Percentiles rank a stretch among this genome's conserved stretches.
Conservation (phyloP, 1,140 invertebrate species). For the Chironomus tepperi region DNA sequence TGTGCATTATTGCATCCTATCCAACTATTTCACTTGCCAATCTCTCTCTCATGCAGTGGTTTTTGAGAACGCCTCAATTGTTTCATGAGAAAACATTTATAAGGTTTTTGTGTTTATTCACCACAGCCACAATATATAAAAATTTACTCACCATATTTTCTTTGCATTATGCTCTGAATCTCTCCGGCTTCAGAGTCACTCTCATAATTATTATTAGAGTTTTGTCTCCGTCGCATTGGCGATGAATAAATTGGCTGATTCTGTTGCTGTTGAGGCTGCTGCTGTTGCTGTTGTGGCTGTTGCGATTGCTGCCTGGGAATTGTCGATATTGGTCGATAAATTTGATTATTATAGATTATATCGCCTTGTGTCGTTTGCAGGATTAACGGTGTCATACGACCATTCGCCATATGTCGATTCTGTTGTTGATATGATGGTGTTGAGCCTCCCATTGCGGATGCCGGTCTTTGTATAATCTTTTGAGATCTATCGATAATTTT, state of each 20-base stretch:
- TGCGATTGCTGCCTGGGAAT: slow-evolving; percentile 35
- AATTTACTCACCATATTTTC: slow-evolving; percentile 32
- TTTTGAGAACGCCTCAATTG: no score
- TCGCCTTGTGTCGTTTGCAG: slow-evolving; percentile 34
- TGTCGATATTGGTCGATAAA: slow-evolving; percentile 32
- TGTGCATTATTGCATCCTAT: neutral
- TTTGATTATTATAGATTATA: slow-evolving; percentile 34
- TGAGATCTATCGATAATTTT: neutral
- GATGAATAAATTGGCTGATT: neutral
- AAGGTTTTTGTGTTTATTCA: no score
- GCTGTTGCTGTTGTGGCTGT: slow-evolving; percentile 21
- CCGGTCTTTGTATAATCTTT: neutral
- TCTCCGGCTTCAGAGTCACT: slow-evolving; percentile 56
- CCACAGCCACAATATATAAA: neutral
- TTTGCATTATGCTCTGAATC: slow-evolving; percentile 51
- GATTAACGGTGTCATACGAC: slow-evolving; percentile 35
- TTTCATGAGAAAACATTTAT: no score
- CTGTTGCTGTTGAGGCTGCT: neutral
- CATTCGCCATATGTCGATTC: slow-evolving; percentile 27
- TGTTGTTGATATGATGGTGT: neutral
- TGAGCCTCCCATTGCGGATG: slow-evolving; percentile 3
- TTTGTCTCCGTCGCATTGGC: neutral
- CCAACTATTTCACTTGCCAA: neutral
- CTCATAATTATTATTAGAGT: slow-evolving; percentile 43
- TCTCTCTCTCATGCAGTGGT: neutral